Evolutionary conservation across 2,888 invertebrate genomes (phyloP).

Genomic region (Cybosia mesomella): DNA sequence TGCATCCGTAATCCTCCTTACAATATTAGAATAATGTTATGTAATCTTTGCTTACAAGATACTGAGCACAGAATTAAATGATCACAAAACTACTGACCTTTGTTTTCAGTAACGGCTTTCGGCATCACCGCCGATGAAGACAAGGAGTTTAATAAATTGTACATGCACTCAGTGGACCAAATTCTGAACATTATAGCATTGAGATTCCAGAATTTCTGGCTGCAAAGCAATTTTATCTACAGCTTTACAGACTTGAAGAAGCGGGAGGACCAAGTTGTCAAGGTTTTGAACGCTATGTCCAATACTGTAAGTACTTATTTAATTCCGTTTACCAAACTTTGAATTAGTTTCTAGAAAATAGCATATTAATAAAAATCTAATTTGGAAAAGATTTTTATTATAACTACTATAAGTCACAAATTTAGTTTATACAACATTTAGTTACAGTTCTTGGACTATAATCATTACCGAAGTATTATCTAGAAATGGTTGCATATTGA

Average conservation of each 20-base stretch:
- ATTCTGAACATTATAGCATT: slow-evolving; percentile 43
- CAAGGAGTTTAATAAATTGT: slow-evolving; percentile 48
- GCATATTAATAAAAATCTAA: too few relatives aligned
- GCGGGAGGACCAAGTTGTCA: slow-evolving; percentile 45
- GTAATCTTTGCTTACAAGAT: too few relatives aligned
- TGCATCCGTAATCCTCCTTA: too few relatives aligned
- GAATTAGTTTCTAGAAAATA: background rate
- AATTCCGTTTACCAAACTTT: background rate
- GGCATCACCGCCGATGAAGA: slow-evolving; percentile 50
- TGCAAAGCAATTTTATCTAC: slow-evolving; percentile 53
- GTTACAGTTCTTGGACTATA: too few relatives aligned
- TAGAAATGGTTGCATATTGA: too few relatives aligned
- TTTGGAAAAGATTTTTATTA: too few relatives aligned
- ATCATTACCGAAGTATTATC: too few relatives aligned
- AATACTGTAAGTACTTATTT: slow-evolving; percentile 44
- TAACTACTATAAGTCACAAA: too few relatives aligned
- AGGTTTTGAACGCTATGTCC: slow-evolving; percentile 50
- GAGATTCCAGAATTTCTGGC: slow-evolving; percentile 55
- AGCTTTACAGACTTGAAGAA: slow-evolving; percentile 47
- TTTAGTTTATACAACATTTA: too few relatives aligned
- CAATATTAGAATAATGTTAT: too few relatives aligned
- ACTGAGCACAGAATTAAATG: background rate
- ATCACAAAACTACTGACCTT: background rate
- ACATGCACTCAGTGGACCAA: slow-evolving; percentile 51
- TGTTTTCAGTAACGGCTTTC: slow-evolving; percentile 54